Conservation (phyloP, 2,888 invertebrate species). For the Phlogophora meticulosa region DNA sequence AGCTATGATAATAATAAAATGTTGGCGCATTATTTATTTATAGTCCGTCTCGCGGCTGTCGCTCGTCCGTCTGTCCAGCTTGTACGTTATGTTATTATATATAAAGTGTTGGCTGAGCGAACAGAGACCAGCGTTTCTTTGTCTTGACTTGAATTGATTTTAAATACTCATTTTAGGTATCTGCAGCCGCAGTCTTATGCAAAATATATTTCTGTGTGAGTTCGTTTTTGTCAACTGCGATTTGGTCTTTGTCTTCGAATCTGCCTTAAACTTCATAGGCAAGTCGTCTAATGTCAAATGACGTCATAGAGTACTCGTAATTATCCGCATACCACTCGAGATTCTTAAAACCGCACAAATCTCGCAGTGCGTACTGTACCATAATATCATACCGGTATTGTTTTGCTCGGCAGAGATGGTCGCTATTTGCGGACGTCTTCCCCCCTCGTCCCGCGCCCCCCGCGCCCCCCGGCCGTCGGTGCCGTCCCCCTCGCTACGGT, state of each 20-base stretch:
- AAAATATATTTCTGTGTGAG: not conserved
- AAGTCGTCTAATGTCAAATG: slow-evolving; percentile 36
- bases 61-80: slow-evolving; percentile 88
- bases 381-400: slow-evolving; percentile 90
- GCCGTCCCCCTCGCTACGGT: slow-evolving; percentile 78
- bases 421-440: slow-evolving; percentile 89
- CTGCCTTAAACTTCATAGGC: not conserved
- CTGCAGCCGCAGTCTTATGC: not conserved
- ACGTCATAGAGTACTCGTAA: slow-evolving; percentile 55
- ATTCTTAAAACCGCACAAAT: slow-evolving; percentile 70
- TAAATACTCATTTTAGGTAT: slow-evolving; percentile 17
- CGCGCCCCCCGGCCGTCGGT: slow-evolving; percentile 57
- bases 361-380: slow-evolving; percentile 77
- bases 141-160: slow-evolving; percentile 41
- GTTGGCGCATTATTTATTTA: slow-evolving; percentile 91
- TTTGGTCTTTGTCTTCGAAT: not conserved
- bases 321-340: slow-evolving; percentile 61
- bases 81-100: slow-evolving; percentile 80
- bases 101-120: slow-evolving; percentile 70
- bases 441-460: slow-evolving; percentile 66
- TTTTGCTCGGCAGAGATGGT: slow-evolving; percentile 88
- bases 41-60: slow-evolving; percentile 90
- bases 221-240: not conserved
- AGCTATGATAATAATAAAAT: slow-evolving; percentile 90
- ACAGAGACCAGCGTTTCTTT: slow-evolving; percentile 64